Conservation (phyloP, 2,888 invertebrate genomes). For the Chloromyia formosa region DNA sequence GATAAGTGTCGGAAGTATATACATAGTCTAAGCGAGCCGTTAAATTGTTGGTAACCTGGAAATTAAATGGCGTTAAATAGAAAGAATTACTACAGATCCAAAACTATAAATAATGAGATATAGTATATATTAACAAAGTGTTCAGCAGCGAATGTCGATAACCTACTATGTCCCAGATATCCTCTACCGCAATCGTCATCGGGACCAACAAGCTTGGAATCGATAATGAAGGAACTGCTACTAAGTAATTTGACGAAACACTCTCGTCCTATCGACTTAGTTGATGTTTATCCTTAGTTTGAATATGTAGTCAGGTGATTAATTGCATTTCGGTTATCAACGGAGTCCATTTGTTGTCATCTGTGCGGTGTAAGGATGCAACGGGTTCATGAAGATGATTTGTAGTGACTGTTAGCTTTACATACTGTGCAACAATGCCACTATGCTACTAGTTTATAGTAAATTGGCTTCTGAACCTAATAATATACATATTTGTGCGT, state of each 20-base stretch:
- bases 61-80: too few relatives aligned
- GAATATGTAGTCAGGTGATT: constrained; percentile 19
- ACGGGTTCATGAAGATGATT: constrained; percentile 27
- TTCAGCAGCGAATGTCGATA: too few relatives aligned
- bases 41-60: too few relatives aligned
- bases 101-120: too few relatives aligned
- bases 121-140: too few relatives aligned
- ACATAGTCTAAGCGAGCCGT: too few relatives aligned
- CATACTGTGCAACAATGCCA: too few relatives aligned
- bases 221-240: neutral
- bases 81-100: too few relatives aligned
- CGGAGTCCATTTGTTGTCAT: constrained; percentile 33
- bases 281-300: neutral
- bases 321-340: constrained; percentile 30
- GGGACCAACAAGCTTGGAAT: neutral
- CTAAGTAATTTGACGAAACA: neutral
- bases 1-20: too few relatives aligned
- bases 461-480: too few relatives aligned
- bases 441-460: too few relatives aligned
- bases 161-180: neutral
- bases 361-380: constrained; percentile 31
- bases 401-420: neutral
- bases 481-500: too few relatives aligned
- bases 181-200: neutral
- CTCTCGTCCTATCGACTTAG: neutral